Evolutionary conservation across 2,113 vertebrate genomes (phyloP), one percentile per base, ranked within the genome.

Genomic region (Labeo rohita): DNA sequence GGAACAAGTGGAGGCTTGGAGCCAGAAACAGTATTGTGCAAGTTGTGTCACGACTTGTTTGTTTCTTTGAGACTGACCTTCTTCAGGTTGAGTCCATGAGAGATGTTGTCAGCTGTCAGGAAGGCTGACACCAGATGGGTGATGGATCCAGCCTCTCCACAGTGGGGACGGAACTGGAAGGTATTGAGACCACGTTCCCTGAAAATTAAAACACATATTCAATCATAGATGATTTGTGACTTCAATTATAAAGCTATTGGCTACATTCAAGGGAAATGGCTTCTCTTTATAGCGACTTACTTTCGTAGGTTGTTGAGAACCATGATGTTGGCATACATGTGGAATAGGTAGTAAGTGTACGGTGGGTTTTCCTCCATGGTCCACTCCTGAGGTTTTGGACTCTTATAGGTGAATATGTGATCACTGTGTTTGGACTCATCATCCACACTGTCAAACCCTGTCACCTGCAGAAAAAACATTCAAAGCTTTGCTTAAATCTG

Each of bases 241-340:
- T 36, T 66, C 28, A 66, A 3, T 68, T 68, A 36, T 15, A 34
- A 66, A 66, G 11, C 23, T 3, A 28, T 3, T 3, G 28, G 28
- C 63, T 66, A 34, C 13, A 66, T 66, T 66, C 15, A 0, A 66
- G 0, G 65, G 2, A 12, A 68, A 15, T 61, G 1, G 43, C 12
- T 6, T 49, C 39, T 65, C 39, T 23, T 56, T n/a, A 47, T 47
- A 11, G 50, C 13, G 72, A 92, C 96, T 93, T 93, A 97, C 98
- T 94, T 99, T 91, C 98, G 95, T 81, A 99, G 95, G 92, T 98
- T 99, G 95, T 99, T 99, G 80, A 99, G 96, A 91, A 99, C 95
- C 98, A 99, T 99, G 94, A 99, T 96, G 95, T 99, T 99, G 91
- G 96, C 95, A 0, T 99, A 99, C 98, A 99, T 99, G 82, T 99